Evolutionary conservation across 2,797 vertebrate species (phyloP).

Genomic region (Thamnophis elegans): DNA sequence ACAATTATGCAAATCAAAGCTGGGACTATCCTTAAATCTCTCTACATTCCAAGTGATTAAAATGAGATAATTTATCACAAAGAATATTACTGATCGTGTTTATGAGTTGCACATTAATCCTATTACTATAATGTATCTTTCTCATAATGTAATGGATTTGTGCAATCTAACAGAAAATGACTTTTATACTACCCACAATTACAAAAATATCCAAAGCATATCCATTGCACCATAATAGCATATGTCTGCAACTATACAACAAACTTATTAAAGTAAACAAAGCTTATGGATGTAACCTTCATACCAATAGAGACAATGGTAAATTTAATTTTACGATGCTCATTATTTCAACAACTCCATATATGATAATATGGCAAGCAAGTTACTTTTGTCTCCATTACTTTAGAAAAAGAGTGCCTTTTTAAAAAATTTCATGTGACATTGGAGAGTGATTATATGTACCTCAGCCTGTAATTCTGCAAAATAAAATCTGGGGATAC

Average conservation of each 20-base stretch:
- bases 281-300: conserved; percentile 81
- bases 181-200: conserved; percentile 97
- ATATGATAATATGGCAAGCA: conserved; percentile 60
- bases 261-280: conserved; percentile 82
- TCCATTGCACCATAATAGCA: conserved; percentile 83
- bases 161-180: conserved; percentile 99
- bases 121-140: conserved; percentile 87
- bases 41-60: conserved; percentile 78
- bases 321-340: conserved; percentile 85
- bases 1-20: conserved; percentile 83
- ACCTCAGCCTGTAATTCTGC: neutral
- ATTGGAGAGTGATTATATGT: neutral
- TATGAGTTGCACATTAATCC: conserved; percentile 90
- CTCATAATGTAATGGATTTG: conserved; percentile 97
- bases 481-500: neutral
- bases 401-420: conserved; percentile 30
- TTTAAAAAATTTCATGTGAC: neutral
- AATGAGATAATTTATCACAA: conserved; percentile 97
- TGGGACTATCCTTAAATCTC: conserved; percentile 80
- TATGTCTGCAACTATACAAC: conserved; percentile 82
- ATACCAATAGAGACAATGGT: conserved; percentile 81
- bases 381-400: conserved; percentile 61
- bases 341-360: conserved; percentile 74
- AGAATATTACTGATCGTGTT: conserved; percentile 83
- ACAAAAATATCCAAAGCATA: conserved; percentile 85